A percentile compares a stretch with the other conserved stretches of the same genome.
Evolutionary conservation across 2,888 invertebrate species (phyloP).

Genomic region (Tiphia femorata): DNA sequence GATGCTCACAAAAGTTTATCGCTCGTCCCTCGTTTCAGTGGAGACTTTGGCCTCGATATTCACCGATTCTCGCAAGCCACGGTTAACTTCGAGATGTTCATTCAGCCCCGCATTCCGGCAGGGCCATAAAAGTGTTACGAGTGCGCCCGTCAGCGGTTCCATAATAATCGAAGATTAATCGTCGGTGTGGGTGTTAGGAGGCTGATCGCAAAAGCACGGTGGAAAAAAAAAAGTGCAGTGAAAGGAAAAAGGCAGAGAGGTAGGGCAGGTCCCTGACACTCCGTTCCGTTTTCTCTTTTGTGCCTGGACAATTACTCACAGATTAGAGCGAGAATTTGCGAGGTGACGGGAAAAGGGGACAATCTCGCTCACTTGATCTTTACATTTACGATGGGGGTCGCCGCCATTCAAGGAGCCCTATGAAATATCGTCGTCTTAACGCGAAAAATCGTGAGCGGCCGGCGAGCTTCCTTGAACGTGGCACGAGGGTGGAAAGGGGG

Average conservation of each 20-base stretch:
- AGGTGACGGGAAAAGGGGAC: slow-evolving; percentile 45
- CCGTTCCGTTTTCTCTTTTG: slow-evolving; percentile 49
- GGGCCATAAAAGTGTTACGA: slow-evolving; percentile 61
- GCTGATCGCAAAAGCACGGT: slow-evolving; percentile 45
- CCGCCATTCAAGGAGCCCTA: slow-evolving; percentile 44
- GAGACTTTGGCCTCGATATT: no score
- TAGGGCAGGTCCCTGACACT: slow-evolving; percentile 47
- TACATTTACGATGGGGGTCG: slow-evolving; percentile 51
- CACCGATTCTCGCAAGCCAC: no score
- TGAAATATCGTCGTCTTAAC: slow-evolving; percentile 60
- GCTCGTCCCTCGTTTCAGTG: no score
- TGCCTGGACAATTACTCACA: slow-evolving; percentile 65
- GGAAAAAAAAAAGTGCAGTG: slow-evolving; percentile 46
- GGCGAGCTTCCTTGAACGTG: slow-evolving; percentile 17
- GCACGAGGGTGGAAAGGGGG: slow-evolving; percentile 8
- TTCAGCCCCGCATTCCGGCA: slow-evolving; percentile 14
- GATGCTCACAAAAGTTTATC: no score
- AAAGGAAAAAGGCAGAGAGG: slow-evolving; percentile 44
- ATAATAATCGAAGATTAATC: slow-evolving; percentile 69
- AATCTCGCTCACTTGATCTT: slow-evolving; percentile 58
- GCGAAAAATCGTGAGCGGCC: slow-evolving; percentile 50
- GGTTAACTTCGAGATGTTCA: no score
- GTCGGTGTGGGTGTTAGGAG: slow-evolving; percentile 51
- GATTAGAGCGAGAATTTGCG: slow-evolving; percentile 67
- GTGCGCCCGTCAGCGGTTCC: slow-evolving; percentile 60